Evolutionary conservation across 2,888 invertebrate genomes (phyloP), one percentile per base, ranked within the genome.

Genomic region (Acrobasis consociella): DNA sequence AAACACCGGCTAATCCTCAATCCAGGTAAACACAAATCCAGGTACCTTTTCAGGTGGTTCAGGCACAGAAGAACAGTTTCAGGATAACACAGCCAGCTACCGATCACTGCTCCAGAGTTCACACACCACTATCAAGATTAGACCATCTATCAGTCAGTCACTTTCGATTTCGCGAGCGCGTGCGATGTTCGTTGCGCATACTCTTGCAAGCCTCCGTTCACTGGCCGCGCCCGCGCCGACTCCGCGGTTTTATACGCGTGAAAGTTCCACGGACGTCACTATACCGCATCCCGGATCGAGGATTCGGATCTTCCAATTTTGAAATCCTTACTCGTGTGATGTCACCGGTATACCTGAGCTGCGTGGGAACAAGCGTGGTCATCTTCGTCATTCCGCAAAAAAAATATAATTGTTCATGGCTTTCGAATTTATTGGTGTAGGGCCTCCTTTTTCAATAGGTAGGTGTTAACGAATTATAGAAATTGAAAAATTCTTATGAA

Each of bases 21-120:
- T 69, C 71, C 73, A 70, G 73, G 71, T 73, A 69, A 69, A 76
- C 80, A 81, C 78, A 77, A 75, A 81, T 80, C 78, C 78, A 38
- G 69, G 81, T 88, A 90, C 90, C 90, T 91, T 88, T 83, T 78
- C 82, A 85, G 85, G 85, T 77, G 86, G 80, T 81, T 83, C 85
- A 81, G 81, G 77, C 76, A 72, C 68, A 67, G 78, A 73, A 78
- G 85, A 81, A 87, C 86, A 86, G 89, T 85, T 86, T 87, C 89
- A 87, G 86, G 90, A 89, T 88, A 89, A 89, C 90, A 86, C 83
- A 81, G 85, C 78, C 74, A 78, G 89, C 87, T 87, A 88, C 85
- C 88, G 80, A 82, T 86, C 91, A 91, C 91, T 88, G 91, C 90
- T 89, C 85, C 84, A 85, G 82, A 78, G 86, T 85, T 85, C 85